Percentiles rank a stretch among this genome's conserved stretches.
Conservation (phyloP, 1,140 invertebrate species). For the Pogonomyrmex californicus region DNA sequence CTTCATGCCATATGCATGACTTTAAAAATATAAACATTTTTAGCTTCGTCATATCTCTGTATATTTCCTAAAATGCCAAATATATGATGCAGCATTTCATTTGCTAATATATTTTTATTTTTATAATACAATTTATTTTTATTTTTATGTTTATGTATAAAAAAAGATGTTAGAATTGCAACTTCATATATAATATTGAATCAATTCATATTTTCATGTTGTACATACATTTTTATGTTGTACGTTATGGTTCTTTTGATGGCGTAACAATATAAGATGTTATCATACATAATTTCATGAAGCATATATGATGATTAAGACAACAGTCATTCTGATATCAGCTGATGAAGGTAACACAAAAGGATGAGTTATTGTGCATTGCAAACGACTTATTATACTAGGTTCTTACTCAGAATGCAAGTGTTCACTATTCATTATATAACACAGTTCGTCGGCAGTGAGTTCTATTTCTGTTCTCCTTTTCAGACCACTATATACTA, state of each 20-base stretch:
- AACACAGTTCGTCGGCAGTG: conserved; percentile 69
- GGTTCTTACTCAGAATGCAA: conserved; percentile 36
- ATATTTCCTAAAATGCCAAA: background rate
- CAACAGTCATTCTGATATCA: conserved; percentile 4
- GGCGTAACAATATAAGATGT: background rate
- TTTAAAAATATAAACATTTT: background rate
- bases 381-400: conserved; percentile 9
- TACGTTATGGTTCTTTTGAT: background rate
- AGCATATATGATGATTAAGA: background rate
- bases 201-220: background rate
- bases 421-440: conserved; percentile 69
- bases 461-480: conserved; percentile 84
- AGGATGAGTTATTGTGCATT: conserved; percentile 5
- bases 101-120: background rate
- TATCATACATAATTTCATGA: background rate
- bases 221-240: background rate
- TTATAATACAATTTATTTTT: conserved; percentile 15
- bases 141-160: conserved; percentile 9
- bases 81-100: background rate
- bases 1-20: background rate
- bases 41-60: background rate
- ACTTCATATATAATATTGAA: background rate
- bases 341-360: background rate
- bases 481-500: conserved; percentile 72
- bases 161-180: background rate